Percentiles rank a stretch among this genome's conserved stretches.
Conservation (phyloP, 2,888 invertebrate species). For the Nemotelus pantherinus region DNA sequence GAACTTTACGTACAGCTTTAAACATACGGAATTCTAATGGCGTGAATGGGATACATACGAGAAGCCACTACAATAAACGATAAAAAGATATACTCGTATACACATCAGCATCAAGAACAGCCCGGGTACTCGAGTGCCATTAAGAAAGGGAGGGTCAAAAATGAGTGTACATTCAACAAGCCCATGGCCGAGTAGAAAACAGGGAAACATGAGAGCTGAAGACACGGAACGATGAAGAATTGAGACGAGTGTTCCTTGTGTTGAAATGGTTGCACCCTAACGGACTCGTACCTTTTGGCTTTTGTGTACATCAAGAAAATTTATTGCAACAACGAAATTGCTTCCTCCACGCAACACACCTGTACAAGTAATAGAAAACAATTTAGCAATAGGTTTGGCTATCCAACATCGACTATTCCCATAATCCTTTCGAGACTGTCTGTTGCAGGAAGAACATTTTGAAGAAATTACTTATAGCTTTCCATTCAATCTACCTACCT, state of each 20-base stretch:
- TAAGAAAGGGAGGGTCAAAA: slow-evolving; percentile 38
- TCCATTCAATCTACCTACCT: no score
- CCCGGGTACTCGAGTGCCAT: slow-evolving; percentile 34
- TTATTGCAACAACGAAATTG: slow-evolving; percentile 45
- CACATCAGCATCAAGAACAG: slow-evolving; percentile 27
- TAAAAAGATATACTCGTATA: slow-evolving; percentile 21
- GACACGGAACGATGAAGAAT: slow-evolving; percentile 18
- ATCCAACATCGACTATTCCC: background rate
- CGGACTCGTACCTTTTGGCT: slow-evolving; percentile 4
- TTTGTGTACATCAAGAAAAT: slow-evolving; percentile 32
- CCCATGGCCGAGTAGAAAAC: slow-evolving; percentile 1
- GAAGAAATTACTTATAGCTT: background rate
- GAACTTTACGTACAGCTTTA: slow-evolving; percentile 29
- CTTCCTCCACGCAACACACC: slow-evolving; percentile 43
- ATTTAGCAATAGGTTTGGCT: slow-evolving; percentile 28
- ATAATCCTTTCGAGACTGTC: slow-evolving; percentile 16
- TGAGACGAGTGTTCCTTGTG: background rate
- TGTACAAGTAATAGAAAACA: slow-evolving; percentile 39
- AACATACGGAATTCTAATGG: slow-evolving; percentile 17
- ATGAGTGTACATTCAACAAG: slow-evolving; percentile 37
- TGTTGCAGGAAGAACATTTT: slow-evolving; percentile 2
- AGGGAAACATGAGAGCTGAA: background rate
- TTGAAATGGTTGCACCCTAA: slow-evolving; percentile 34
- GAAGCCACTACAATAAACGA: slow-evolving; percentile 28
- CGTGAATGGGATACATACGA: slow-evolving; percentile 22